Conservation (phyloP, 2,113 vertebrate species). For the Cyanoderma ruficeps region DNA sequence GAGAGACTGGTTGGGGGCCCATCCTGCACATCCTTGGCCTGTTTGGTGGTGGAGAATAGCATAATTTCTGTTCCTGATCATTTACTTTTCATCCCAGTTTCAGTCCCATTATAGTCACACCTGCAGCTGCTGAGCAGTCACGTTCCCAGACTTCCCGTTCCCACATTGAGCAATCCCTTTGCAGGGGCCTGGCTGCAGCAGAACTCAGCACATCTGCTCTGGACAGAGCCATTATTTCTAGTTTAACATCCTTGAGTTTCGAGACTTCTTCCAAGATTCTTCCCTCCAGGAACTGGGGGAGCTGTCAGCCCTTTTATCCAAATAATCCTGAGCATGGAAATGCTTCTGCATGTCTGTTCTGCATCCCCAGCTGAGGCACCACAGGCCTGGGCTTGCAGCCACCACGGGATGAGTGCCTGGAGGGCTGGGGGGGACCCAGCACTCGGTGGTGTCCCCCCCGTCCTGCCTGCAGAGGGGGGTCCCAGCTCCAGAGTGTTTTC, state of each 20-base stretch:
- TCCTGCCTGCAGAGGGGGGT: background rate
- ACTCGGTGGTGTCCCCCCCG: background rate
- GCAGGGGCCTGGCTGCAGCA: background rate
- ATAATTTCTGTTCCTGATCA: background rate
- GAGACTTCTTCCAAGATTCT: background rate
- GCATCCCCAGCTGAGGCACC: background rate
- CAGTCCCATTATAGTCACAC: background rate
- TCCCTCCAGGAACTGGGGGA: background rate
- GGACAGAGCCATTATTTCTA: background rate
- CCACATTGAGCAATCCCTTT: background rate
- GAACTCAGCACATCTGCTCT: background rate
- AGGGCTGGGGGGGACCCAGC: background rate
- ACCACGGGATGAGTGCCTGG: background rate
- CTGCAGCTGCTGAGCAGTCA: background rate
- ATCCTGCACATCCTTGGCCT: background rate
- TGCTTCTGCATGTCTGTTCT: background rate
- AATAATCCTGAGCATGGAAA: background rate
- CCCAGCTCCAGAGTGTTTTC: rapidly evolving
- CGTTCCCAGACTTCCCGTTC: rapidly evolving
- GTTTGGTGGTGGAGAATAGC: background rate
- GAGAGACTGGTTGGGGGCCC: background rate
- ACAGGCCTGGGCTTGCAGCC: background rate
- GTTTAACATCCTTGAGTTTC: background rate
- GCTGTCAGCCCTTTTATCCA: background rate
- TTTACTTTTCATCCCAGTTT: background rate